Base-by-base conservation (phyloP, 1,140 invertebrate genomes). In the Brachionus asplanchnoidis region DNA sequence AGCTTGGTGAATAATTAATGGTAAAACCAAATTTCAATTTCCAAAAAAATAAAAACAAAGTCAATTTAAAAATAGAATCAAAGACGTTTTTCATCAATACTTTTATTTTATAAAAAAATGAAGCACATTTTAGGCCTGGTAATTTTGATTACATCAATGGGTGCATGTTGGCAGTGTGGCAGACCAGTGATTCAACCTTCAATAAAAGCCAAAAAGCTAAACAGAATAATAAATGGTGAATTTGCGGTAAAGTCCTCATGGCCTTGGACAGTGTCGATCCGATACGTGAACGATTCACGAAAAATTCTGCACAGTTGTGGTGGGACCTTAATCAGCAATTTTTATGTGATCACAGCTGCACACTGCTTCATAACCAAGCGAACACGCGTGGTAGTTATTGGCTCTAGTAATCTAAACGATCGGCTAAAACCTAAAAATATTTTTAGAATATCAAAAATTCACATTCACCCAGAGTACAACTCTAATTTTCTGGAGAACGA, bases 261-360 rank as follows among this genome's bases (percentile, higher is more conserved):
- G 82, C 82, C 82, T 12, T 84, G 82, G 82, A 68, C 36, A 28
- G 82, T 84, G 5, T 84, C 82, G 4, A 84, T 84, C 23, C 46
- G 82, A 23, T 23, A 28, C 3, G 8, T n/a, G 4, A 23, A 17
- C 12, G 6, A 17, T 6, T 50, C 42, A 28, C 8, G 12, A 3
- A 12, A 20, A 32, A 12, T 23, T 2, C 32, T 28, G 5, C 84
- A 85, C 20, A 46, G 12, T 4, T 87, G 86, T 73, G 86, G 86
- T 4, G 86, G 86, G 5, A 85, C 86, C 50, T 83, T 87, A 53
- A 84, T 87, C 7, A 85, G 85, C 50, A 12, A 56, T 2, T 85
- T 68, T 1, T 85, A 85, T 70, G 84, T 87, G 6, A 46, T 87
- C n/a, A 86, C 87, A 8, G 86, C 86, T 17, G 85, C 85, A 32